Evolutionary conservation across 2,797 vertebrate genomes (phyloP).

Genomic region (Pangasius mekongensis): DNA sequence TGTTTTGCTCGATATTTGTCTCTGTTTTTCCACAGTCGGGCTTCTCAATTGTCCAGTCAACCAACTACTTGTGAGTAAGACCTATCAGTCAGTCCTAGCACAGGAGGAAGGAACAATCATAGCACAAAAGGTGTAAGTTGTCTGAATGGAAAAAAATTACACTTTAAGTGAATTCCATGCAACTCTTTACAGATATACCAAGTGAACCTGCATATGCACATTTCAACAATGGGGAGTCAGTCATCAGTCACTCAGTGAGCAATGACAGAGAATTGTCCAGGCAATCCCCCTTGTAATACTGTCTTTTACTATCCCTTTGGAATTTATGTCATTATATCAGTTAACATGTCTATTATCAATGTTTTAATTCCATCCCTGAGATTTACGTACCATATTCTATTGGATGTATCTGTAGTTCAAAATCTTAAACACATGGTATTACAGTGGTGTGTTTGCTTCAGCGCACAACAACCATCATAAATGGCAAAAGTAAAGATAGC

Average conservation of each 20-base stretch:
- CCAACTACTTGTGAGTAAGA: constrained; percentile 5
- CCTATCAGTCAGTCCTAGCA: constrained; percentile 5
- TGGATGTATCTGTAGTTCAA: not conserved
- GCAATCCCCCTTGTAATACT: not conserved
- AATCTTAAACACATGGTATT: not conserved
- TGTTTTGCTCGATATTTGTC: not conserved
- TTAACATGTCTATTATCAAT: not conserved
- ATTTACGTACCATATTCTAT: not conserved
- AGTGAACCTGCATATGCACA: not conserved
- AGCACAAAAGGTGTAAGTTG: not conserved
- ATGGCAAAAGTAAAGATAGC: not conserved
- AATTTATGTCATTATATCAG: not conserved
- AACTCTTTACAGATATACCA: not conserved
- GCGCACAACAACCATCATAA: not conserved
- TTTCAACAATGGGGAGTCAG: not conserved
- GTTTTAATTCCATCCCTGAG: constrained; percentile 6
- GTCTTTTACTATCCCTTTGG: not conserved
- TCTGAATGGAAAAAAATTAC: not conserved
- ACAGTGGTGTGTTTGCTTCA: not conserved
- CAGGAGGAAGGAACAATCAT: not conserved
- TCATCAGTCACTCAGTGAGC: not conserved
- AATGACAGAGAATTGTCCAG: not conserved
- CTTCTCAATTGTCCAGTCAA: constrained; percentile 18
- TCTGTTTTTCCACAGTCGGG: not conserved
- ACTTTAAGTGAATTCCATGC: not conserved